These are phyloP conservation scores for Rhabdomys dilectus DNA, from an alignment of 2,113 vertebrate genomes.

Conservation along the genomic window DNA sequence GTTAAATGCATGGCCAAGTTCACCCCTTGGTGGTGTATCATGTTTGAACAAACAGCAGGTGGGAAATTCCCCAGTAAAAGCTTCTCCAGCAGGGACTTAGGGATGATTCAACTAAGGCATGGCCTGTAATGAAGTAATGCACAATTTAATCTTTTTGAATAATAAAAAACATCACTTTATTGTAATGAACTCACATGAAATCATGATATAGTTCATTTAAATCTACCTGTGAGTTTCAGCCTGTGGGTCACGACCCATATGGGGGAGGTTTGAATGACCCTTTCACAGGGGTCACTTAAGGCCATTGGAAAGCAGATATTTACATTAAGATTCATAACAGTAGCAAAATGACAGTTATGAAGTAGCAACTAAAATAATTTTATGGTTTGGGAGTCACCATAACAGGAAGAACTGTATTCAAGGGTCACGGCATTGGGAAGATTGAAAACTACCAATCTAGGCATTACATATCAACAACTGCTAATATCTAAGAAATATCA, in stretches of 20 bases:
- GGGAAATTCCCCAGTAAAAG: background rate
- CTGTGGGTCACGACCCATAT: background rate
- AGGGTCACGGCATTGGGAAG: background rate
- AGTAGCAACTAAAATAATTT: background rate
- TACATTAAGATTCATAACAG: background rate
- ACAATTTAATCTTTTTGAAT: background rate
- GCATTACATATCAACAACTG: background rate
- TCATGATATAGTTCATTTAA: background rate
- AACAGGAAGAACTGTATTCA: background rate
- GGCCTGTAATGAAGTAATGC: background rate
- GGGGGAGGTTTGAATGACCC: too few relatives aligned
- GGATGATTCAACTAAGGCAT: background rate
- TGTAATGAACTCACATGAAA: background rate
- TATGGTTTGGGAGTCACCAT: background rate
- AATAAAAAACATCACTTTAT: background rate
- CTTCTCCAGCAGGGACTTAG: slow-evolving; percentile 4
- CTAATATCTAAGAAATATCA: background rate
- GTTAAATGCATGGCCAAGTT: slow-evolving; percentile 6
- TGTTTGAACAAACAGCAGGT: slow-evolving; percentile 23
- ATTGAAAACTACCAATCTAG: background rate
- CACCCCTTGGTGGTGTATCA: background rate
- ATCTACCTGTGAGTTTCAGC: too few relatives aligned
- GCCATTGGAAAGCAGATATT: background rate
- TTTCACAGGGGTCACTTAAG: background rate
- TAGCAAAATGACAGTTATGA: background rate